A percentile compares a stretch with the other conserved stretches of the same genome.
phyloP scores from a whole-genome alignment of 1,140 invertebrate genomes.

The Drosophila melanica region DNA sequence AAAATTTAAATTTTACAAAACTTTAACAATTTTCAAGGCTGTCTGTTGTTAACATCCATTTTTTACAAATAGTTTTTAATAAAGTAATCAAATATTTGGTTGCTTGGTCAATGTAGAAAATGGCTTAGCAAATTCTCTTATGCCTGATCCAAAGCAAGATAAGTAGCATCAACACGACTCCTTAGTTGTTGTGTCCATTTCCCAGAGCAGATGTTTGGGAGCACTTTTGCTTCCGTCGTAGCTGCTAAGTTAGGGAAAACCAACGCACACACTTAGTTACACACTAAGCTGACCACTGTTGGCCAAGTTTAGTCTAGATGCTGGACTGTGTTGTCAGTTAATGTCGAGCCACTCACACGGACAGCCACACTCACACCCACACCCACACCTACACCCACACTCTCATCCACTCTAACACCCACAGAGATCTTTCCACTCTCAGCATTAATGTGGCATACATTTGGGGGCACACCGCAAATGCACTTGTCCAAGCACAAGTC shows the following conservation, averaged over 20 bases:
- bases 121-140: constrained; percentile 6
- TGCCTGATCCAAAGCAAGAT: background rate
- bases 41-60: too few species aligned
- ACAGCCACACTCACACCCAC: constrained; percentile 5
- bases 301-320: constrained; percentile 53
- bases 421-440: constrained; percentile 35
- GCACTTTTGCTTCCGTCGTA: constrained; percentile 25
- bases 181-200: constrained; percentile 25
- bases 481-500: constrained; percentile 57
- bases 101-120: background rate
- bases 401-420: background rate
- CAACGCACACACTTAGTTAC: constrained; percentile 22
- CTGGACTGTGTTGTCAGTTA: constrained; percentile 41
- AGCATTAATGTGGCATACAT: constrained; percentile 72
- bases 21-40: too few species aligned
- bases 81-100: background rate
- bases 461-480: constrained; percentile 71
- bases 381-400: background rate
- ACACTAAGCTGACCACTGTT: constrained; percentile 64
- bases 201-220: constrained; percentile 36
- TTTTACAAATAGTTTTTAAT: background rate
- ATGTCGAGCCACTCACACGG: constrained; percentile 44
- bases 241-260: constrained; percentile 3
- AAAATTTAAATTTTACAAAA: too few species aligned
- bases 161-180: constrained; percentile 28